Conservation (phyloP, 2,113 vertebrate genomes). For the Neotoma lepida region DNA sequence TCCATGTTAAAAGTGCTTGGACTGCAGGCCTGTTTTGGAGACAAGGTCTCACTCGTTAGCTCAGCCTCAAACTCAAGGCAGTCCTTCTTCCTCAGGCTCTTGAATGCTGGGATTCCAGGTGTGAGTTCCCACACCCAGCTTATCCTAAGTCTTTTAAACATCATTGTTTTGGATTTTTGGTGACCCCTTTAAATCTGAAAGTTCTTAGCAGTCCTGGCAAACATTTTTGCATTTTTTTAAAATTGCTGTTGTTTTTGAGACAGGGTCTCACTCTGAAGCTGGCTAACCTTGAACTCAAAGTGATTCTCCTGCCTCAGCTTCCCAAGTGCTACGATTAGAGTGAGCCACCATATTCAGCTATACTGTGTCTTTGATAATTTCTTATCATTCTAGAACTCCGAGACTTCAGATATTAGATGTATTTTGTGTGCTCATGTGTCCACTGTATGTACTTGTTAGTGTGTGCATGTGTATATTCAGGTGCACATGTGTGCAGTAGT, state of each 20-base stretch:
- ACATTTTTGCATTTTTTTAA: not conserved
- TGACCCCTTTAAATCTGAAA: slow-evolving; percentile 23
- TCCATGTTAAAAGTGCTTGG: not conserved
- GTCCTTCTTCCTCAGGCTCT: too few relatives aligned
- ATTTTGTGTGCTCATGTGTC: not conserved
- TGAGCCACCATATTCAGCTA: not conserved
- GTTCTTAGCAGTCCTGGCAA: slow-evolving; percentile 6
- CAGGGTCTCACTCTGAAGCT: not conserved
- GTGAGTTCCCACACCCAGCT: too few relatives aligned
- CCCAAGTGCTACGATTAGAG: not conserved
- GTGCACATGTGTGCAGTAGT: not conserved
- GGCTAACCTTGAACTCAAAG: not conserved
- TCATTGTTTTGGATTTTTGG: slow-evolving; percentile 5
- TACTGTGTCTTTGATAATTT: slow-evolving; percentile 32
- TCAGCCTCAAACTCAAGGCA: not conserved
- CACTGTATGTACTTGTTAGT: not conserved
- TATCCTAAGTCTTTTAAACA: slow-evolving; percentile 1
- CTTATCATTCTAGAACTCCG: slow-evolving; percentile 33
- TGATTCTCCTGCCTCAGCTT: not conserved
- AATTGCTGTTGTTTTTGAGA: not conserved
- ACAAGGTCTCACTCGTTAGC: not conserved
- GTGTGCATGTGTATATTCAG: not conserved
- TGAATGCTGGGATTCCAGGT: too few relatives aligned
- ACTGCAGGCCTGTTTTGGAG: too few relatives aligned
- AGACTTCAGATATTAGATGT: not conserved